Conservation (phyloP, 2,113 vertebrate species). For the Thalassarche chlororhynchos region DNA sequence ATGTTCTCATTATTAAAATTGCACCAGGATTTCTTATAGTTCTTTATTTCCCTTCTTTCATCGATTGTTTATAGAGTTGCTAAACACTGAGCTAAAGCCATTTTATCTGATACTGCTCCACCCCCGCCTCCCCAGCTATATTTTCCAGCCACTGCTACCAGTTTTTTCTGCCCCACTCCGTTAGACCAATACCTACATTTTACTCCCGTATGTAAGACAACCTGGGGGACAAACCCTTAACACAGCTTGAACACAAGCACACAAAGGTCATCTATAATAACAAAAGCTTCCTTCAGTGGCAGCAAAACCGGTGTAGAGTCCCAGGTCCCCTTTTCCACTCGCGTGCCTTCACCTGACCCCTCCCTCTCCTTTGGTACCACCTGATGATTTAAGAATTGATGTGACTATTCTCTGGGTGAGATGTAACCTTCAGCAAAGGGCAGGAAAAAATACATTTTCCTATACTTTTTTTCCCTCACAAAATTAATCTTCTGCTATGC, state of each 20-base stretch:
- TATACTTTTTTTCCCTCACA: too few relatives aligned
- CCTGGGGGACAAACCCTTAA: background rate
- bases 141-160: background rate
- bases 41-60: background rate
- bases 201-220: background rate
- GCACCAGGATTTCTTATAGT: background rate
- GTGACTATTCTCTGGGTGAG: background rate
- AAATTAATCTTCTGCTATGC: background rate
- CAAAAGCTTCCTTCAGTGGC: background rate
- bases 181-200: background rate
- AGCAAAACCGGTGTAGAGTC: background rate
- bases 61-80: rapidly evolving
- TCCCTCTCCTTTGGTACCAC: background rate
- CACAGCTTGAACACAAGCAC: background rate
- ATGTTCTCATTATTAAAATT: background rate
- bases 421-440: background rate
- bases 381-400: background rate
- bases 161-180: background rate
- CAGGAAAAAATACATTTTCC: background rate
- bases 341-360: rapidly evolving
- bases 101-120: background rate
- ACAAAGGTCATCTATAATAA: background rate
- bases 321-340: background rate
- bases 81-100: background rate
- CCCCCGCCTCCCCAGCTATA: rapidly evolving